Evolutionary conservation across 2,888 invertebrate species (phyloP).

Genomic region (Cremastinae sp.): DNA sequence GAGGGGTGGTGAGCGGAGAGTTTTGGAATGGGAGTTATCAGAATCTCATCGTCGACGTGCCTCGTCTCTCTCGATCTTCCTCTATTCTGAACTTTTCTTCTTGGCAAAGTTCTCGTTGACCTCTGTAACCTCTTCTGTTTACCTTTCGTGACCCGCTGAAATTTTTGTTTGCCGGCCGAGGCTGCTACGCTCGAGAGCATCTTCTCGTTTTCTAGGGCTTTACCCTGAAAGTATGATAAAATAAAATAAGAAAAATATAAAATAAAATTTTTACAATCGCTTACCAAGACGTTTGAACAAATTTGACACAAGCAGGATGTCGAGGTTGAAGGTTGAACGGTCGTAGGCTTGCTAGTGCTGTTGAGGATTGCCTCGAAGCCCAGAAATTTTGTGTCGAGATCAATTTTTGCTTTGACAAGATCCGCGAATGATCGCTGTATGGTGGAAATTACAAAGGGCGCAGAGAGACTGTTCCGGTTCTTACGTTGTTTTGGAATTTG

Average conservation of each 20-base stretch:
- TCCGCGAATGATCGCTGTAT: constrained; percentile 68
- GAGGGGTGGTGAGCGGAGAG: too few species aligned
- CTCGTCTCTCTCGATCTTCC: constrained; percentile 47
- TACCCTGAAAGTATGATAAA: constrained; percentile 47
- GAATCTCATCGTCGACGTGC: constrained; percentile 38
- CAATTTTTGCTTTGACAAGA: constrained; percentile 73
- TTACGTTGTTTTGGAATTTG: constrained; percentile 1
- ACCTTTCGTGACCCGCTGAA: constrained; percentile 49
- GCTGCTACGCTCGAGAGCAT: constrained; percentile 51
- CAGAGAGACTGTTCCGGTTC: too few species aligned
- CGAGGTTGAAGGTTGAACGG: constrained; percentile 23
- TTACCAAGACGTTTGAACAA: constrained; percentile 69
- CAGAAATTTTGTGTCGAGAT: constrained; percentile 73
- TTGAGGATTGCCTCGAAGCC: constrained; percentile 70
- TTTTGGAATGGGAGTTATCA: too few species aligned
- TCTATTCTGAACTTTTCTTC: constrained; percentile 49
- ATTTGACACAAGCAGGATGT: constrained; percentile 67
- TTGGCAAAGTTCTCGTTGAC: constrained; percentile 56
- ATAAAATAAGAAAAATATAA: not conserved
- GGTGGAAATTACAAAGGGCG: constrained; percentile 27
- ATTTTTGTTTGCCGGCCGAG: constrained; percentile 56
- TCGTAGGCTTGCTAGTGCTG: constrained; percentile 25
- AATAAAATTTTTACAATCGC: not conserved
- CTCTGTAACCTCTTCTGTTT: constrained; percentile 57
- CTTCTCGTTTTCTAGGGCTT: constrained; percentile 54